Evolutionary conservation across 2,113 vertebrate species (phyloP).

Genomic region (Condylura cristata): DNA sequence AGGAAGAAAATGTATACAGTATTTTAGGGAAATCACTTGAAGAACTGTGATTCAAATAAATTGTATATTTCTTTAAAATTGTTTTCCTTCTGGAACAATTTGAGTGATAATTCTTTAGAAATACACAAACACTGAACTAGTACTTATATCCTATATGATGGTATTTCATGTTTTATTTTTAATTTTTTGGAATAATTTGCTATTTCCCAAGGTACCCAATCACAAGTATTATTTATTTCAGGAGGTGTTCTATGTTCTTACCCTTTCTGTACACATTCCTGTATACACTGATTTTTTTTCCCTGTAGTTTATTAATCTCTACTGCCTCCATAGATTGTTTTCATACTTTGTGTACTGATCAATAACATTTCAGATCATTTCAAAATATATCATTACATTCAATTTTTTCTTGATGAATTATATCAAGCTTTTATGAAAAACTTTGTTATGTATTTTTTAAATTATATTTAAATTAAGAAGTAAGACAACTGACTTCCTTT

Average conservation of each 20-base stretch:
- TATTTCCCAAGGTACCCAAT: neutral
- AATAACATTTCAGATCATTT: neutral
- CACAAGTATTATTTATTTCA: neutral
- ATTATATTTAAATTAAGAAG: neutral
- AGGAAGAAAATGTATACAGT: conserved; percentile 26
- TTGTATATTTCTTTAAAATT: neutral
- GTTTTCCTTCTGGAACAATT: neutral
- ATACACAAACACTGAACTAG: neutral
- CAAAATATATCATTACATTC: neutral
- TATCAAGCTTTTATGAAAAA: neutral
- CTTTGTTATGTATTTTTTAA: neutral
- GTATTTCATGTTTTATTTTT: neutral
- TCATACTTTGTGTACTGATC: neutral
- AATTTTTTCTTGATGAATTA: neutral
- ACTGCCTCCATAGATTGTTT: neutral
- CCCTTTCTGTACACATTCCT: neutral
- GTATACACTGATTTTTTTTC: neutral
- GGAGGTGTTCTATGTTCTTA: neutral
- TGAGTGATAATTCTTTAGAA: neutral
- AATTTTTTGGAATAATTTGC: conserved; percentile 30
- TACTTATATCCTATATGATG: neutral
- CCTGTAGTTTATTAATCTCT: neutral
- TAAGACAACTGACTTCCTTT: neutral
- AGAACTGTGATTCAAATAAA: neutral
- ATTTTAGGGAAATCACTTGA: conserved; percentile 10